phyloP scores from a whole-genome alignment of 2,797 vertebrate species.

The Antennarius maculatus region DNA sequence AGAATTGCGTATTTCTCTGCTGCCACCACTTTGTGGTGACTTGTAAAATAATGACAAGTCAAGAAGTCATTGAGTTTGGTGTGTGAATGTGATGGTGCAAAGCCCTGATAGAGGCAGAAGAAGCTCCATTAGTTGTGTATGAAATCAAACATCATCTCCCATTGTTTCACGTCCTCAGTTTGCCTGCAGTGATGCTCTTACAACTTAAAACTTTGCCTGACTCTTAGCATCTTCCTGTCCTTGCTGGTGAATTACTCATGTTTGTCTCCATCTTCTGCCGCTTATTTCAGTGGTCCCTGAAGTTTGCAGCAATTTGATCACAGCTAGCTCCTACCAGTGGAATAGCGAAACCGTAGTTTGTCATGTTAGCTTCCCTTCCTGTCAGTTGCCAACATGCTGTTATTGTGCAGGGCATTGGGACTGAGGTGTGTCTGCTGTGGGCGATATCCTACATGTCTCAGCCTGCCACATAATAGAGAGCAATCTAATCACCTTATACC shows the following conservation, averaged over 20 bases:
- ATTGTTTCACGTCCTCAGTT: constrained; percentile 44
- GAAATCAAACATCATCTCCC: constrained; percentile 43
- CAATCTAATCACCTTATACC: constrained; percentile 68
- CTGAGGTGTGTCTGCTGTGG: constrained; percentile 49
- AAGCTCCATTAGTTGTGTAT: constrained; percentile 38
- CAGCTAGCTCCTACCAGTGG: constrained; percentile 33
- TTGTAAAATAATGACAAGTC: constrained; percentile 28
- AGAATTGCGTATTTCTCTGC: too few relatives aligned
- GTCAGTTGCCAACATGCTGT: constrained; percentile 66
- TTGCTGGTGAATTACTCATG: constrained; percentile 37
- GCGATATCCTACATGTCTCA: constrained; percentile 54
- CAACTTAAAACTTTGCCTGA: constrained; percentile 35
- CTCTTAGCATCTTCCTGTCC: constrained; percentile 42
- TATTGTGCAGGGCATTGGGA: constrained; percentile 77
- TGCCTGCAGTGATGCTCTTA: constrained; percentile 26
- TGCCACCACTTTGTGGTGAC: background rate
- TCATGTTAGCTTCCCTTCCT: constrained; percentile 54
- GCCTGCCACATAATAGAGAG: constrained; percentile 57
- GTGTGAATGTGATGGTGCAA: constrained; percentile 12
- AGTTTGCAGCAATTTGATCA: constrained; percentile 46
- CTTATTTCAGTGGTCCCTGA: constrained; percentile 25
- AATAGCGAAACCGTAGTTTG: constrained; percentile 63
- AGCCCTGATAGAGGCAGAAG: constrained; percentile 36
- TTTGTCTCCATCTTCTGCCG: constrained; percentile 34
- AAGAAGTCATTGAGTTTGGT: constrained; percentile 17